phyloP scores from a whole-genome alignment of 2,113 vertebrate species.

The Oryzias curvinotus region DNA sequence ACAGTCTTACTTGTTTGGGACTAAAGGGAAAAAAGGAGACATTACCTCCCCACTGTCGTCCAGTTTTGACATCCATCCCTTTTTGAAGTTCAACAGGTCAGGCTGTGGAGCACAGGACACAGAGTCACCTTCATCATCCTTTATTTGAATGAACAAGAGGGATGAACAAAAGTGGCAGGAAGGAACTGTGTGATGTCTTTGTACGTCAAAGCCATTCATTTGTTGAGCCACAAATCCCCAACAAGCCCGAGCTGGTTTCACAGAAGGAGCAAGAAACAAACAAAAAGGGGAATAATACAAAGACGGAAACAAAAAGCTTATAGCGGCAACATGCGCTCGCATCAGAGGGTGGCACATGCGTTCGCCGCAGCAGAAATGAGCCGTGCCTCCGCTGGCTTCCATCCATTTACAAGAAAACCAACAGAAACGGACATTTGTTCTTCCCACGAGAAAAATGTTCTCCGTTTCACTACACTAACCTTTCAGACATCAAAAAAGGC shows the following conservation, averaged over 20 bases:
- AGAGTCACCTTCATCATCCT: constrained; percentile 18
- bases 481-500: too few species aligned
- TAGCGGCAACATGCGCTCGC: background rate
- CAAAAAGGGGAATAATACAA: background rate
- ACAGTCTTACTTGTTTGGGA: constrained; percentile 25
- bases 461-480: too few species aligned
- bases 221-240: background rate
- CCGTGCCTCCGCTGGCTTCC: background rate
- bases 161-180: constrained; percentile 5
- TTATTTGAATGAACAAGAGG: constrained; percentile 6
- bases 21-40: background rate
- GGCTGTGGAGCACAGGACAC: constrained; percentile 75
- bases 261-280: background rate
- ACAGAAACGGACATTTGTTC: background rate
- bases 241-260: background rate
- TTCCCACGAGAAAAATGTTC: too few species aligned
- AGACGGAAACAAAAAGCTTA: background rate
- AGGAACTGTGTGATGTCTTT: background rate
- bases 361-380: background rate
- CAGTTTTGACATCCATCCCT: constrained; percentile 98
- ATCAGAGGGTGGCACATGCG: background rate
- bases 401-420: background rate
- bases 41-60: constrained; percentile 87
- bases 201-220: background rate
- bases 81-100: constrained; percentile 97